Evolutionary conservation across 1,140 invertebrate species (phyloP).

Genomic region (Myzus persicae): DNA sequence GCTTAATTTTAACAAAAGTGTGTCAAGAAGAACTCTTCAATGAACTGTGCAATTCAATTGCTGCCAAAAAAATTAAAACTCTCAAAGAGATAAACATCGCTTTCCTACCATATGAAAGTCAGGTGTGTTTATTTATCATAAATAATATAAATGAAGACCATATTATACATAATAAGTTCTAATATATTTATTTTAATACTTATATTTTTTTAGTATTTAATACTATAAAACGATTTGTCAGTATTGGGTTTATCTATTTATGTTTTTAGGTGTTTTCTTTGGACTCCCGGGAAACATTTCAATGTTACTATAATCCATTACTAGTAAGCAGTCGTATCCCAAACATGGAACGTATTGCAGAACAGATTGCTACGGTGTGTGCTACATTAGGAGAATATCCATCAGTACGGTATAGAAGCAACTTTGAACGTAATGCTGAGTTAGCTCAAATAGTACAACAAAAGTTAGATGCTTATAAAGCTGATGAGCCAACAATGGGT

Average conservation of each 20-base stretch:
- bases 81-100: constrained; percentile 99
- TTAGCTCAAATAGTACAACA: constrained; percentile 97
- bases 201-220: not conserved
- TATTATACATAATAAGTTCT: not conserved
- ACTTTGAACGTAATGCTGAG: constrained; percentile 96
- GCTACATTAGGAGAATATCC: constrained; percentile 99
- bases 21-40: constrained; percentile 92
- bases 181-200: not conserved
- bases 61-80: constrained; percentile 96
- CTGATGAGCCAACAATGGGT: constrained; percentile 99
- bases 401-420: constrained; percentile 93
- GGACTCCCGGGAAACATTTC: constrained; percentile 95
- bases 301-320: constrained; percentile 92
- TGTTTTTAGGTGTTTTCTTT: constrained; percentile 89
- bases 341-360: constrained; percentile 91
- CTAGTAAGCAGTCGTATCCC: constrained; percentile 75
- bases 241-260: not conserved
- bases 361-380: constrained; percentile 99
- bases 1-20: constrained; percentile 67
- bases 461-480: constrained; percentile 98
- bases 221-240: not conserved
- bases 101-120: constrained; percentile 98
- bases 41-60: constrained; percentile 94
- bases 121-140: constrained; percentile 72
- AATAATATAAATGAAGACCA: not conserved